phyloP scores from a whole-genome alignment of 2,797 vertebrate genomes.

The Synaphobranchus kaupii region DNA sequence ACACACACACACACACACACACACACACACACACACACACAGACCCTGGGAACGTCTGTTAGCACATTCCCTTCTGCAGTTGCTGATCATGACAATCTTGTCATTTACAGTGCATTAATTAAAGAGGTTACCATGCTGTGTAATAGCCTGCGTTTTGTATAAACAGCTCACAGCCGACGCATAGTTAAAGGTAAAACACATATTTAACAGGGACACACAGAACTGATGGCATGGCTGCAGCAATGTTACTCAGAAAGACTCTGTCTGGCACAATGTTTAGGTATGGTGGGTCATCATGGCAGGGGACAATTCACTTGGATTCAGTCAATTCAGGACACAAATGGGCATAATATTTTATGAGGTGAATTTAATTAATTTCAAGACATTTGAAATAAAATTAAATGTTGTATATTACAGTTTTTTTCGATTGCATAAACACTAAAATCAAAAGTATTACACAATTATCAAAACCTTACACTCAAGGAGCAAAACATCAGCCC shows the following conservation, averaged over 20 bases:
- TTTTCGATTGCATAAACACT: too few relatives aligned
- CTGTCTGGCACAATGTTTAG: background rate
- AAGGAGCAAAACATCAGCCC: too few relatives aligned
- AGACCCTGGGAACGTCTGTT: background rate
- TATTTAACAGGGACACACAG: background rate
- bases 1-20: too few relatives aligned
- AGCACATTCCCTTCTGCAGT: background rate
- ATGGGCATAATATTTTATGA: background rate
- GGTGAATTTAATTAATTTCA: background rate
- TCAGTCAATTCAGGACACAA: background rate
- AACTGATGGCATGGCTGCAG: background rate
- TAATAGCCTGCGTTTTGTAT: background rate
- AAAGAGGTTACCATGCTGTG: background rate
- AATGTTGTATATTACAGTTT: too few relatives aligned
- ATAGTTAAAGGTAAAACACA: background rate
- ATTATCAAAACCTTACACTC: too few relatives aligned
- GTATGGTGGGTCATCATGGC: background rate
- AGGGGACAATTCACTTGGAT: too few relatives aligned
- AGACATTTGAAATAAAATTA: too few relatives aligned
- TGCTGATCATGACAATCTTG: background rate
- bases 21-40: background rate
- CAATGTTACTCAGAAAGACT: background rate
- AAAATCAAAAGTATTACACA: too few relatives aligned
- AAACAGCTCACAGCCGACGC: background rate
- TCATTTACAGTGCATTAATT: slow-evolving; percentile 29